phyloP scores from a whole-genome alignment of 2,888 invertebrate genomes.

The Trichacis sp. region DNA sequence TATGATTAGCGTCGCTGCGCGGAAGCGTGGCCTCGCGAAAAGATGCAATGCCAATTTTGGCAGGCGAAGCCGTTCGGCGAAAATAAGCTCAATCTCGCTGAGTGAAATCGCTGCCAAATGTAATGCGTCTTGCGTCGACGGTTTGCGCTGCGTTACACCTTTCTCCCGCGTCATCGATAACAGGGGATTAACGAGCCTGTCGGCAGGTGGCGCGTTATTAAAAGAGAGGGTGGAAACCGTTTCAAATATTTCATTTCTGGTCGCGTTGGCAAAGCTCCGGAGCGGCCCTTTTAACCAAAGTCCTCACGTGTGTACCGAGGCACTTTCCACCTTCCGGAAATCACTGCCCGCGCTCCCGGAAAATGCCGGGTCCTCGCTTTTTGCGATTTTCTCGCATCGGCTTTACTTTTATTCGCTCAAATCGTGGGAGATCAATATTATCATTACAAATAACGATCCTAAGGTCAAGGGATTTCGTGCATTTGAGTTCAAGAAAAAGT shows the following conservation, averaged over 20 bases:
- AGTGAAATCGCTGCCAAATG: slow-evolving; percentile 64
- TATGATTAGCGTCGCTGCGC: slow-evolving; percentile 35
- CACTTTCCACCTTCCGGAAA: slow-evolving; percentile 39
- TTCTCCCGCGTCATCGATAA: slow-evolving; percentile 42
- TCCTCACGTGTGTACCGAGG: slow-evolving; percentile 27
- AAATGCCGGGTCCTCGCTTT: slow-evolving; percentile 33
- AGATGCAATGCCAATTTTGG: slow-evolving; percentile 41
- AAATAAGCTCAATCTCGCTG: slow-evolving; percentile 68
- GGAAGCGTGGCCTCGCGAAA: slow-evolving; percentile 33
- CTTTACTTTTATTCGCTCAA: slow-evolving; percentile 32
- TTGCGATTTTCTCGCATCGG: slow-evolving; percentile 38
- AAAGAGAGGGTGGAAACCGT: slow-evolving; percentile 44
- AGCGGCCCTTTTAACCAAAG: slow-evolving; percentile 40
- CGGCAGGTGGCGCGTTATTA: slow-evolving; percentile 20
- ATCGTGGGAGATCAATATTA: not conserved
- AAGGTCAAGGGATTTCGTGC: too few relatives aligned
- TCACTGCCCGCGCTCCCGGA: slow-evolving; percentile 31
- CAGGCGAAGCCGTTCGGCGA: slow-evolving; percentile 53
- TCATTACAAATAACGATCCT: not conserved
- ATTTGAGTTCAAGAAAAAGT: too few relatives aligned
- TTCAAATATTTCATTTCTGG: slow-evolving; percentile 65
- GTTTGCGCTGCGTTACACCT: slow-evolving; percentile 20
- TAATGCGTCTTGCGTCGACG: slow-evolving; percentile 48
- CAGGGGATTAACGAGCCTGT: slow-evolving; percentile 56
- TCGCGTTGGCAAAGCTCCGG: slow-evolving; percentile 58